Base-by-base conservation (phyloP, 2,888 invertebrate genomes). In the Lucinisca nassula region DNA sequence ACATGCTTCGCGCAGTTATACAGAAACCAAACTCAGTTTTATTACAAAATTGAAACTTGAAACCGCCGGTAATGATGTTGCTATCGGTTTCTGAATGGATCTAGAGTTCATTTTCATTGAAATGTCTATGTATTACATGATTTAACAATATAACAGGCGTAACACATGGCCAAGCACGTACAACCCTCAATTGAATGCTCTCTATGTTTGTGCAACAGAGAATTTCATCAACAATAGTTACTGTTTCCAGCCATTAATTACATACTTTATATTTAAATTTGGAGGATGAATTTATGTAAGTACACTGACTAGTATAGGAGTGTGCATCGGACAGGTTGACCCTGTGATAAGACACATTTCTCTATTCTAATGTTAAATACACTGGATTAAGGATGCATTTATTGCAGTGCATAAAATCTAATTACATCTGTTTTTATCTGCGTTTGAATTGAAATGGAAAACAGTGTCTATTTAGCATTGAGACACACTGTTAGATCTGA, bases 41-140 rank as follows among this genome's bases (percentile, higher is more conserved):
- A 67, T 67, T 67, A 21, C 67, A 67, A 67, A 32, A 67, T 10
- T 35, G 67, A 67, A 67, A 67, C 35, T 67, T 67, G 67, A 67
- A 8, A 67, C 67, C 35, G 21, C 67, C 8, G 67, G 32, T 67
- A 67, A 67, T 67, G 67, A 67, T 67, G 67, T 67, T 35, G 67
- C 67, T 67, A 67, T 67, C 67, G 67, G 35, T 12, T 35, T 67
- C 8, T 67, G 35, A 67, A 67, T 67, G 67, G 35, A 67, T 67
- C 35, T 35, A 67, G 67, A n/a, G 67, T 67, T 67, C 30, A 27
- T 67, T 67, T 67, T 30, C 67, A 67, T 67, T 14, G 67, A 67
- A 14, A 1, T 35, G 2, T 35, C 35, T 2, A 35, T 35, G 35
- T 35, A 67, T 32, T 67, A 67, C 67, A 67, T 67, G 35, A 30